These are phyloP conservation scores for Linepithema humile DNA, from an alignment of 1,140 invertebrate species.

Conservation along the genomic window DNA sequence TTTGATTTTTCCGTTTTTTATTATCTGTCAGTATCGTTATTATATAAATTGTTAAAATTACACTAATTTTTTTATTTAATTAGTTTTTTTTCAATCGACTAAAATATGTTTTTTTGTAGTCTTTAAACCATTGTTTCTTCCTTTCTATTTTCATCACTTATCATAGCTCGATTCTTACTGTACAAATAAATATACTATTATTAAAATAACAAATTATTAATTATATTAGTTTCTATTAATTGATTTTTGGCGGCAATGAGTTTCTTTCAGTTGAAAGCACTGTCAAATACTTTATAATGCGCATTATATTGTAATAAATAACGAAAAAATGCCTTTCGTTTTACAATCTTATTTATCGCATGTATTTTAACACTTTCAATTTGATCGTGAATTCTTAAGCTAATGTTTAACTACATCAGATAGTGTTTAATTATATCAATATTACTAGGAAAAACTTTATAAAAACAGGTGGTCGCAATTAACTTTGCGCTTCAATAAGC, in stretches of 20 bases:
- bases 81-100: not conserved
- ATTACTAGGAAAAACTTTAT: not conserved
- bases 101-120: not conserved
- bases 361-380: not conserved
- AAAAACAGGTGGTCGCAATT: not conserved
- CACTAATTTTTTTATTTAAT: not conserved
- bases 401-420: not conserved
- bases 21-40: not conserved
- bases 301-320: not conserved
- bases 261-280: no score
- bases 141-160: no score
- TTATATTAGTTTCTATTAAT: no score
- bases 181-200: no score
- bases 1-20: not conserved
- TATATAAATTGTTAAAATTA: not conserved
- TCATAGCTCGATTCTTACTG: no score
- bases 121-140: no score
- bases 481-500: not conserved
- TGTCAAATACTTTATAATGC: no score
- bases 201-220: no score
- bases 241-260: no score
- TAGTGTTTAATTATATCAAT: no score
- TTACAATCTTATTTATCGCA: not conserved
- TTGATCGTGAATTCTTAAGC: not conserved
- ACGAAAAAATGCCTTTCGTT: not conserved